Conservation (phyloP, 2,113 vertebrate genomes). For the Anarhynchus alexandrinus region DNA sequence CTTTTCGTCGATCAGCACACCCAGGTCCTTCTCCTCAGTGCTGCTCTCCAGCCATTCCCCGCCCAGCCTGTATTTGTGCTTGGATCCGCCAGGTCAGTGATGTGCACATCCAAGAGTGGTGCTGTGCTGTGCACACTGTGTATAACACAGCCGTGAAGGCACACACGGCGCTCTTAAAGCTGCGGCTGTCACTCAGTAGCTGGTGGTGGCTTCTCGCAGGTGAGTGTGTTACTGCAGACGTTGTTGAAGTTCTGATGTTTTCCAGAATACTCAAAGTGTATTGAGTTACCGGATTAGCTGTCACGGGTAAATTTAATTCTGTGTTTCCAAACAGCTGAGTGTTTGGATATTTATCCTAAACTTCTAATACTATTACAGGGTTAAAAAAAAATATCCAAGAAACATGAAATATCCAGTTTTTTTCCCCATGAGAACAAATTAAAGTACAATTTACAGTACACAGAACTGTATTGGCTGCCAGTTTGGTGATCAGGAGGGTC, state of each 20-base stretch:
- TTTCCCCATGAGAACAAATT: background rate
- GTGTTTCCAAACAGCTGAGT: background rate
- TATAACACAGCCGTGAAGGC: background rate
- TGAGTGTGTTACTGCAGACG: background rate
- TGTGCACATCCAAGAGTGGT: accelerated
- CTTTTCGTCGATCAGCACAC: no score
- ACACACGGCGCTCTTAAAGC: background rate
- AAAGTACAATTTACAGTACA: background rate
- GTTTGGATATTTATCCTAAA: background rate
- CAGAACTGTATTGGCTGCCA: background rate
- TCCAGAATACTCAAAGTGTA: conserved; percentile 9
- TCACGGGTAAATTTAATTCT: background rate
- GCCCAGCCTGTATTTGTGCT: no score
- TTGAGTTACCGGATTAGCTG: background rate
- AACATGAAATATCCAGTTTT: background rate
- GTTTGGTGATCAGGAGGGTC: background rate
- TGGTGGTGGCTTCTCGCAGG: background rate
- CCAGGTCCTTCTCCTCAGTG: no score
- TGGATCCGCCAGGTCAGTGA: background rate
- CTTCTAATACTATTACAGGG: background rate
- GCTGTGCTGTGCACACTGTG: background rate
- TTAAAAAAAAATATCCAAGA: background rate
- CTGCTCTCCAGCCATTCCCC: no score
- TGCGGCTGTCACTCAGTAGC: background rate
- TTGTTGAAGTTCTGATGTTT: conserved; percentile 17